Evolutionary conservation across 2,888 invertebrate genomes (phyloP).

Genomic region (Phasia obesa): DNA sequence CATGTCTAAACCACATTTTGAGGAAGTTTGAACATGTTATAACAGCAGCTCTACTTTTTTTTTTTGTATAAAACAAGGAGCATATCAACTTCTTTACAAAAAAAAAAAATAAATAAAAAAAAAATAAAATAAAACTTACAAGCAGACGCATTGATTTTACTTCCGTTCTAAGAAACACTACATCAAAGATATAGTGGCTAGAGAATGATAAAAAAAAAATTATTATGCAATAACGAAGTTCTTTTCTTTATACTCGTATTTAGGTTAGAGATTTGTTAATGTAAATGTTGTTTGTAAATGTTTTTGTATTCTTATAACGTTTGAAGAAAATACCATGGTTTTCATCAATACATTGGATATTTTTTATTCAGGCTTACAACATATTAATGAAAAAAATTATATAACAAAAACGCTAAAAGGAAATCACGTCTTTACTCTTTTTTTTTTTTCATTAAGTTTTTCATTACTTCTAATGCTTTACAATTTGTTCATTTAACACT

Average conservation of each 20-base stretch:
- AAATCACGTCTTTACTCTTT: conserved; percentile 62
- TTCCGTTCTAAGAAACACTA: conserved; percentile 61
- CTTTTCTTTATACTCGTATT: conserved; percentile 41
- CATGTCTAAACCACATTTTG: conserved; percentile 43
- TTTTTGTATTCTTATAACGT: conserved; percentile 61
- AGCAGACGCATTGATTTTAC: conserved; percentile 60
- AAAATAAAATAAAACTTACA: conserved; percentile 17
- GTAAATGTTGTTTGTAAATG: conserved; percentile 6
- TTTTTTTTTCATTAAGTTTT: conserved; percentile 41
- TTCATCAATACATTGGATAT: conserved; percentile 8
- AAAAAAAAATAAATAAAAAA: too few relatives aligned
- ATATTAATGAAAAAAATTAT: conserved; percentile 10
- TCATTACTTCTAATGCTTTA: conserved; percentile 56
- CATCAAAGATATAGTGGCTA: conserved; percentile 36
- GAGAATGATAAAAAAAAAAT: conserved; percentile 28
- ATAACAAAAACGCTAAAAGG: conserved; percentile 56
- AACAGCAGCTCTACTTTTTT: conserved; percentile 54
- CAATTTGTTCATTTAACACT: conserved; percentile 70
- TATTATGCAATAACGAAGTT: conserved; percentile 51
- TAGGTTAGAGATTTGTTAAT: conserved; percentile 51
- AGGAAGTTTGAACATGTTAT: conserved; percentile 67
- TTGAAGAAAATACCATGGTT: conserved; percentile 62
- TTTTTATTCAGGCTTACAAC: neutral
- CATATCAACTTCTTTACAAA: neutral
- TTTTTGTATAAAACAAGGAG: conserved; percentile 12